A percentile compares a stretch with the other conserved stretches of the same genome.
Conservation (phyloP, 1,140 invertebrate genomes). For the Pseudomyrmex gracilis region DNA sequence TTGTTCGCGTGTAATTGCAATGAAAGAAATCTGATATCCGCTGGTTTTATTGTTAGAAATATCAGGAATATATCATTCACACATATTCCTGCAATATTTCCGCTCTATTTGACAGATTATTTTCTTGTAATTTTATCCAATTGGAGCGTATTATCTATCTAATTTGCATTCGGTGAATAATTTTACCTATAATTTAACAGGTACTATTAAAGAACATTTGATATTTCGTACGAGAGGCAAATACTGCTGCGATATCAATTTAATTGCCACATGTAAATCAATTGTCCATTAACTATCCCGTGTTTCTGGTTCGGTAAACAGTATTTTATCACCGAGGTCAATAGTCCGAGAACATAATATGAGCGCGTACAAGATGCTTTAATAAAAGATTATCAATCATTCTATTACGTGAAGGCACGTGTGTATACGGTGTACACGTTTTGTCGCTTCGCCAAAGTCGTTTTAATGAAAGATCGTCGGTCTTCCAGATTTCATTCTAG, state of each 20-base stretch:
- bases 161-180: slow-evolving; percentile 32
- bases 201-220: neutral
- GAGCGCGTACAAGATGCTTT: slow-evolving; percentile 32
- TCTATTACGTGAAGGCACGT: slow-evolving; percentile 22
- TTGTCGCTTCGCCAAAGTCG: slow-evolving; percentile 50
- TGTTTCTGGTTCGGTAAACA: neutral
- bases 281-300: neutral
- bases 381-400: slow-evolving; percentile 52
- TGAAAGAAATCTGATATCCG: slow-evolving; percentile 36
- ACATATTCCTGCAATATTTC: slow-evolving; percentile 2
- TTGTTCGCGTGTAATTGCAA: neutral
- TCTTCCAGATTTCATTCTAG: slow-evolving; percentile 36
- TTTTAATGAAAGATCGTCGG: slow-evolving; percentile 61
- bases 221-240: neutral
- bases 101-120: slow-evolving; percentile 33
- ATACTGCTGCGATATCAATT: neutral
- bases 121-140: slow-evolving; percentile 23
- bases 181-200: neutral
- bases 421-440: slow-evolving; percentile 14
- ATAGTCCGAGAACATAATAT: slow-evolving; percentile 1
- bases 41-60: slow-evolving; percentile 31
- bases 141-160: neutral
- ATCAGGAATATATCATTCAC: slow-evolving; percentile 9
- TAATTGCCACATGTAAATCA: neutral
- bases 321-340: neutral